Evolutionary conservation across 2,888 invertebrate species (phyloP).

Genomic region (Lepetodrilus schrolli): DNA sequence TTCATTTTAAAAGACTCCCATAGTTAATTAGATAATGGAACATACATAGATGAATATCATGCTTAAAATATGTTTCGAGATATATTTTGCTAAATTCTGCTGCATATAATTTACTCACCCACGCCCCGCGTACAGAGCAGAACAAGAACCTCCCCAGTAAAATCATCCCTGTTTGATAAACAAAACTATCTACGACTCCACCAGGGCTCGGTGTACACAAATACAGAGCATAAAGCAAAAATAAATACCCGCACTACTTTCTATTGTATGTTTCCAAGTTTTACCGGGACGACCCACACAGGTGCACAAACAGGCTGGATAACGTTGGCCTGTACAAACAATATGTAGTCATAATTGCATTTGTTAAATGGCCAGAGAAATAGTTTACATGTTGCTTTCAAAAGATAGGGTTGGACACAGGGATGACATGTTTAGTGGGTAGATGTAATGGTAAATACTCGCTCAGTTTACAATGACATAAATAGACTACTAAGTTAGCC

Average conservation of each 20-base stretch:
- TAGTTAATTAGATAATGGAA: too few relatives aligned
- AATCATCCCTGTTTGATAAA: slow-evolving; percentile 27
- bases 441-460: too few relatives aligned
- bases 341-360: slow-evolving; percentile 6
- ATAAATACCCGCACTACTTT: slow-evolving; percentile 24
- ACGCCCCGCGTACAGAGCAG: background rate
- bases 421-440: too few relatives aligned
- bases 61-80: too few relatives aligned
- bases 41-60: too few relatives aligned
- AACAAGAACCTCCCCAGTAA: background rate
- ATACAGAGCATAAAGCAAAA: slow-evolving; percentile 18
- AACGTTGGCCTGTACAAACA: slow-evolving; percentile 5
- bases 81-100: too few relatives aligned
- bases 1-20: too few relatives aligned
- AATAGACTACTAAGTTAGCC: too few relatives aligned
- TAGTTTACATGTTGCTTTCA: too few relatives aligned
- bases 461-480: too few relatives aligned
- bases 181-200: background rate
- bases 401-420: too few relatives aligned
- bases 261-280: slow-evolving; percentile 4
- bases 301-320: background rate
- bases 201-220: slow-evolving; percentile 7
- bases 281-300: background rate
- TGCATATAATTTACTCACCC: background rate
- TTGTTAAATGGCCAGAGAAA: background rate